Percentiles rank a stretch among this genome's conserved stretches.
Evolutionary conservation across 2,888 invertebrate genomes (phyloP).

Genomic region (Hirtodrosophila duncani): DNA sequence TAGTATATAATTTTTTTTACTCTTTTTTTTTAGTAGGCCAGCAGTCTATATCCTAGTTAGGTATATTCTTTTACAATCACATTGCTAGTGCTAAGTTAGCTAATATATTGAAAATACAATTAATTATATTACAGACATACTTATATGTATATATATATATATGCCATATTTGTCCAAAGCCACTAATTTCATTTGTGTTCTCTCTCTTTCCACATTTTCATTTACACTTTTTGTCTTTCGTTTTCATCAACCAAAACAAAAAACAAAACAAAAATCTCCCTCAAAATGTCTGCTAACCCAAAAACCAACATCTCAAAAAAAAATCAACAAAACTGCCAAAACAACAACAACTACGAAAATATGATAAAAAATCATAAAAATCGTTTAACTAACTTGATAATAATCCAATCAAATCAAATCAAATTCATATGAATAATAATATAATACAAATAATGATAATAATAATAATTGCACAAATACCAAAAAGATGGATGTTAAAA

Average conservation of each 20-base stretch:
- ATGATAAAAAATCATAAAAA: constrained; percentile 24
- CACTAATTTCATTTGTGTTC: constrained; percentile 70
- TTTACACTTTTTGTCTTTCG: constrained; percentile 47
- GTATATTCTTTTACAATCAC: too few species aligned
- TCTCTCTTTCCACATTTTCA: constrained; percentile 61
- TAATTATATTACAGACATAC: too few species aligned
- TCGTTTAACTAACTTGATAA: constrained; percentile 43
- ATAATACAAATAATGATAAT: constrained; percentile 21
- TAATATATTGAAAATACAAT: too few species aligned
- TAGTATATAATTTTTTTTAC: not conserved
- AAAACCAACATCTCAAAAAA: constrained; percentile 20
- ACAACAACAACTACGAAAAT: constrained; percentile 37
- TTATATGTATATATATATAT: constrained; percentile 24
- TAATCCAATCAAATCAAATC: constrained; percentile 22
- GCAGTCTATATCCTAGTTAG: too few species aligned
- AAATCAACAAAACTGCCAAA: constrained; percentile 9
- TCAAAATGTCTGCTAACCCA: constrained; percentile 46
- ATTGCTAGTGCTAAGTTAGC: too few species aligned
- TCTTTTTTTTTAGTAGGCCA: too few species aligned
- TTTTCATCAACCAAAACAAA: constrained; percentile 36
- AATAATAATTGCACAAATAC: constrained; percentile 52
- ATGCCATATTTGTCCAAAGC: too few species aligned
- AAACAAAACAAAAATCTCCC: constrained; percentile 18
- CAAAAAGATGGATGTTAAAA: constrained; percentile 96
- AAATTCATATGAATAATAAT: constrained; percentile 9